These are phyloP conservation scores for Tauraco erythrolophus DNA, from an alignment of 2,113 vertebrate species.

Conservation along the genomic window DNA sequence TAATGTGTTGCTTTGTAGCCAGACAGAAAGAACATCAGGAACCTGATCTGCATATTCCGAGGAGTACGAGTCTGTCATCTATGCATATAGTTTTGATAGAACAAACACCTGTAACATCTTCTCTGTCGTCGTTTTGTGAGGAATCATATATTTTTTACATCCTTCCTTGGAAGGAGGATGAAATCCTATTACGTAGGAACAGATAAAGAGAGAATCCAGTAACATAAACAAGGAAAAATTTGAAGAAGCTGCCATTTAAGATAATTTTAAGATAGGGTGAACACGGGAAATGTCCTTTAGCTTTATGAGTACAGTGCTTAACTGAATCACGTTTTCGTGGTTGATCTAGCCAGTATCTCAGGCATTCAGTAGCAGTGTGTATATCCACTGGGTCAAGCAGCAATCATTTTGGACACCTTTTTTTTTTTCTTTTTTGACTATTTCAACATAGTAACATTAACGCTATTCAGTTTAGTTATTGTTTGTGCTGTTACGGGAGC, in stretches of 20 bases:
- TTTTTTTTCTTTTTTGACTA: background rate
- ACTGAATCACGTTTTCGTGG: background rate
- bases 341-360: background rate
- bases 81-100: background rate
- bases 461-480: background rate
- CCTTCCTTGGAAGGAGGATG: background rate
- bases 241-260: background rate
- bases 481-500: background rate
- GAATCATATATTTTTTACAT: background rate
- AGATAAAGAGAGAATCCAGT: background rate
- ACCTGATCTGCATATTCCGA: rapidly evolving
- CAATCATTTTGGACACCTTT: background rate
- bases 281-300: background rate
- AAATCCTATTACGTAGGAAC: background rate
- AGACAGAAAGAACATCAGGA: background rate
- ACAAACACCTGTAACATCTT: background rate
- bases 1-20: background rate
- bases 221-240: background rate
- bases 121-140: background rate
- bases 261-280: background rate
- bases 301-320: background rate
- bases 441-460: background rate
- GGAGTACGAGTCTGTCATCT: background rate
- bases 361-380: background rate
- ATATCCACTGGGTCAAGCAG: background rate